Conservation (phyloP, 1,140 invertebrate genomes). For the Arctopsyche grandis region DNA sequence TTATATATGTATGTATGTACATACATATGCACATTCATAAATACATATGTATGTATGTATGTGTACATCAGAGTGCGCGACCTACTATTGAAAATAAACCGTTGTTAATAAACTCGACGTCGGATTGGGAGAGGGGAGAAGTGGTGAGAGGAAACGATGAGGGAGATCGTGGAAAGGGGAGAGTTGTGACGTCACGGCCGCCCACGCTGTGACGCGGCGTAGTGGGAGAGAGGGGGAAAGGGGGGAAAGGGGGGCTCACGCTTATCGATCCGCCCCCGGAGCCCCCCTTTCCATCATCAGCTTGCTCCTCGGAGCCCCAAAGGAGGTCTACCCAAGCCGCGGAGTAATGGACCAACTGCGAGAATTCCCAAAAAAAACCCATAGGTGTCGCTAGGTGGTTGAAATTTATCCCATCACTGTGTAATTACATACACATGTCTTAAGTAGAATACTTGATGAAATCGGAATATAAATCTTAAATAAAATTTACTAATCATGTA, state of each 20-base stretch:
- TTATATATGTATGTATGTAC: too few species aligned
- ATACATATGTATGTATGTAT: too few species aligned
- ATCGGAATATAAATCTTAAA: too few species aligned
- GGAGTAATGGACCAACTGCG: neutral
- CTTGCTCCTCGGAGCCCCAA: neutral
- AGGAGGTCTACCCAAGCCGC: slow-evolving; percentile 2
- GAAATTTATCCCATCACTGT: too few species aligned
- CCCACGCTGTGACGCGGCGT: slow-evolving; percentile 37
- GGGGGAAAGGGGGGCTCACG: neutral
- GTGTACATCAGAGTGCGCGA: neutral
- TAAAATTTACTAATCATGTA: too few species aligned
- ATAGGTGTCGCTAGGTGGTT: neutral
- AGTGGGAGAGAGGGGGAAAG: neutral
- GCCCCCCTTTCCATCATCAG: slow-evolving; percentile 14
- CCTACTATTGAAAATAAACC: slow-evolving; percentile 42
- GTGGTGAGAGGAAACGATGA: neutral
- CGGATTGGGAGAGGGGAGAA: neutral
- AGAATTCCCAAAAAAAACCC: neutral
- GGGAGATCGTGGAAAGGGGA: neutral
- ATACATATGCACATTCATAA: too few species aligned
- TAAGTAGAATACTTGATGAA: too few species aligned
- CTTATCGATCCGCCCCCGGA: slow-evolving; percentile 33
- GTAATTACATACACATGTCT: too few species aligned
- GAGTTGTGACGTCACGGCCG: slow-evolving; percentile 40
- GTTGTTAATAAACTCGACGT: slow-evolving; percentile 29